Percentiles rank a stretch among this genome's conserved stretches.
phyloP scores from a whole-genome alignment of 2,113 vertebrate species.

The Syngnathus floridae region DNA sequence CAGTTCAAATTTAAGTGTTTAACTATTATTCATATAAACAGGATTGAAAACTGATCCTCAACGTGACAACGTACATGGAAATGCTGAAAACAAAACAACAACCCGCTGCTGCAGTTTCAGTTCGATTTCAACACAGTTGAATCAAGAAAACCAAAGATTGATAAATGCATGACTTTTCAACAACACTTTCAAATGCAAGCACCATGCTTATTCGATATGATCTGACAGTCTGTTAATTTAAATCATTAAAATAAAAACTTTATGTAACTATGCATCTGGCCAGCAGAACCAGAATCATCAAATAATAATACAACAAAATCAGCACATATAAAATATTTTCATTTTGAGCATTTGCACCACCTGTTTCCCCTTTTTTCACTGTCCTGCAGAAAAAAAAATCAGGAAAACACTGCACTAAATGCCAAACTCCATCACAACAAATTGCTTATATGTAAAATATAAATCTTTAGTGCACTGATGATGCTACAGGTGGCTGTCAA shows the following conservation, averaged over 20 bases:
- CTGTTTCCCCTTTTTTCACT: conserved; percentile 87
- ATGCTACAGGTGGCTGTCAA: conserved; percentile 51
- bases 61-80: conserved; percentile 89
- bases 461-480: conserved; percentile 21
- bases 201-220: conserved; percentile 97
- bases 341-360: conserved; percentile 93
- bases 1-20: conserved; percentile 94
- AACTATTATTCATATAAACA: conserved; percentile 92
- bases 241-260: conserved; percentile 98
- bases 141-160: conserved; percentile 89
- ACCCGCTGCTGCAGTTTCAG: conserved; percentile 87
- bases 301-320: conserved; percentile 46
- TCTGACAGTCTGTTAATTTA: conserved; percentile 97
- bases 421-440: conserved; percentile 48
- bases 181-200: conserved; percentile 98
- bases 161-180: conserved; percentile 97
- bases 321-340: conserved; percentile 75
- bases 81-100: conserved; percentile 90
- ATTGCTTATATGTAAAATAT: not conserved
- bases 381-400: conserved; percentile 91
- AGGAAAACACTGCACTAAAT: conserved; percentile 71
- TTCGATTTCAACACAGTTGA: conserved; percentile 99
- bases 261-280: conserved; percentile 92
- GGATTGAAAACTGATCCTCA: conserved; percentile 98
- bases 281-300: conserved; percentile 98